Evolutionary conservation across 92 coral and sea anemone genomes (phyloP).

Genomic region (Scolanthus callimorphus): DNA sequence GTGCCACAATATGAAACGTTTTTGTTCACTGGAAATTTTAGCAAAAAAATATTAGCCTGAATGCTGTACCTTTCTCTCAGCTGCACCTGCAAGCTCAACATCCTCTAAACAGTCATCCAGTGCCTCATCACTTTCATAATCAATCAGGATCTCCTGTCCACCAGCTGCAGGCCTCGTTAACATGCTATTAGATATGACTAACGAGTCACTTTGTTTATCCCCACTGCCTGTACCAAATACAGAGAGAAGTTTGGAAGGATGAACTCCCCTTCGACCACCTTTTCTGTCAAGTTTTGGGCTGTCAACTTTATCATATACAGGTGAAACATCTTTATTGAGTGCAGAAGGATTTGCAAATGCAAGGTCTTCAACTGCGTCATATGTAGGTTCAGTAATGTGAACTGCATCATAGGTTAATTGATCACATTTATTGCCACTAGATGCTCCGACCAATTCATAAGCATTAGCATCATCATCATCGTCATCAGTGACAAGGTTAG

Average conservation of each 20-base stretch:
- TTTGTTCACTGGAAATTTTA: no score
- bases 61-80: conserved; percentile 15
- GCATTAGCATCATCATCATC: no score
- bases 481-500: no score
- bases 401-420: no score
- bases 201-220: background rate
- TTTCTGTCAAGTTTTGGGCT: background rate
- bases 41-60: no score
- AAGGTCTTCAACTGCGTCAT: no score
- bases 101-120: conserved; percentile 28
- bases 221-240: background rate
- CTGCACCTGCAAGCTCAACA: conserved; percentile 2
- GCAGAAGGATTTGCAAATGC: no score
- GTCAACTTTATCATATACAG: background rate
- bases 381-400: no score
- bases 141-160: conserved; percentile 4
- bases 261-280: background rate
- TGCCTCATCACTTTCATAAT: conserved; percentile 77
- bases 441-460: no score
- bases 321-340: no score
- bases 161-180: background rate
- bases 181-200: background rate
- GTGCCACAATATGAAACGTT: no score
- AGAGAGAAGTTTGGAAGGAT: conserved; percentile 1
- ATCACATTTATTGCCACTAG: no score